Evolutionary conservation across 2,888 invertebrate species (phyloP), one percentile per base, ranked within the genome.

Genomic region (Iselma pallidipennis): DNA sequence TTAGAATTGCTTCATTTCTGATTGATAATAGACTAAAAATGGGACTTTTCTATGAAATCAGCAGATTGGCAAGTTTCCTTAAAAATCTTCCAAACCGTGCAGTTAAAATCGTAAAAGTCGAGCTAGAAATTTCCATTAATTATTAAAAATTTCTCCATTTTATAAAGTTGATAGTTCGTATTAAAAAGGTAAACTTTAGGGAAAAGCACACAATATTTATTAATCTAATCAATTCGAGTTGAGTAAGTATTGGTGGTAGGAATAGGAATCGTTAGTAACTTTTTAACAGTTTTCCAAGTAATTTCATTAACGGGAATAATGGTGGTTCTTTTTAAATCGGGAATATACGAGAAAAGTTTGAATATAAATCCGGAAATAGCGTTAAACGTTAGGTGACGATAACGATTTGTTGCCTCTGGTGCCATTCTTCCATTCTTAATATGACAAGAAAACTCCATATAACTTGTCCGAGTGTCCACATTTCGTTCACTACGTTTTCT

Each of bases 391-490:
- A 68, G 72, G 71, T 73, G 75, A 75, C 75, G 74, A 74, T 76
- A 77, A 76, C 74, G 74, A 77, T 76, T 75, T 72, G 74, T 71
- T 65, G 70, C 69, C 70, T 63, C 66, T 52, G 59, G 68, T 67
- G 71, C 71, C 70, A 71, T 74, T 72, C 69, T 70, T 71, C 68
- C 63, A 64, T 65, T 61, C 63, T 51, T 74, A 75, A 75, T 74
- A 73, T 71, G 72, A 73, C 75, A 74, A 66, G 69, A 66, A 71
- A 74, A 73, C 71, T 74, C 73, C 72, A 73, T 73, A 74, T 72
- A 74, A 75, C 73, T 75, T 75, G 74, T 75, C 72, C 66, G 70
- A 74, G 69, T 74, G 74, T 74, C 74, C 70, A 66, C 71, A 64
- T 59, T 70, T 70, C 67, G 61, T 71, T 70, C n/a, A n/a, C n/a